Percentiles rank a stretch among this genome's conserved stretches.
Conservation (phyloP, 2,888 invertebrate genomes). For the Apoda limacodes region DNA sequence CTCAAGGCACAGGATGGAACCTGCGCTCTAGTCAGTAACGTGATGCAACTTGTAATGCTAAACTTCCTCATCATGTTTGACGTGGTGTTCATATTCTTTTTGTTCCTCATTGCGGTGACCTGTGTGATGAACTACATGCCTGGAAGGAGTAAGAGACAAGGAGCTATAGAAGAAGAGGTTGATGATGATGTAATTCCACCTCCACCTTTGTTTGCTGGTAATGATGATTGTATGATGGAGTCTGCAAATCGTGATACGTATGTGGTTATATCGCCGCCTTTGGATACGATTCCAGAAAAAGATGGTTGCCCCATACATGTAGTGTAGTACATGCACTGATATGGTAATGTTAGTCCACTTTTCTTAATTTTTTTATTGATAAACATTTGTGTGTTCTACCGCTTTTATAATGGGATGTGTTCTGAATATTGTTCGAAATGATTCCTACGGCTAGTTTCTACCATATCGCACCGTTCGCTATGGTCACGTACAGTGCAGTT, state of each 20-base stretch:
- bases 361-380: too few relatives aligned
- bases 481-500: too few relatives aligned
- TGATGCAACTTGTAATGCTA: slow-evolving; percentile 88
- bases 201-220: slow-evolving; percentile 55
- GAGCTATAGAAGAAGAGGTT: slow-evolving; percentile 58
- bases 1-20: slow-evolving; percentile 49
- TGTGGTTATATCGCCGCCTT: slow-evolving; percentile 58
- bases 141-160: slow-evolving; percentile 60
- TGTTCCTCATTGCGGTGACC: slow-evolving; percentile 86
- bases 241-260: slow-evolving; percentile 55
- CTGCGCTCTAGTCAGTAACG: slow-evolving; percentile 38
- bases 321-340: slow-evolving; percentile 59
- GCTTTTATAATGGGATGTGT: too few relatives aligned
- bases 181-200: slow-evolving; percentile 63
- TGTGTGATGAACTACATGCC: slow-evolving; percentile 87
- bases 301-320: slow-evolving; percentile 63
- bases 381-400: too few relatives aligned
- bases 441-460: too few relatives aligned
- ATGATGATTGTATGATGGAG: slow-evolving; percentile 35
- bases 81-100: slow-evolving; percentile 87
- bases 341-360: too few relatives aligned
- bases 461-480: too few relatives aligned
- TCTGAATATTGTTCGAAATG: too few relatives aligned
- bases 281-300: slow-evolving; percentile 48
- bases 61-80: slow-evolving; percentile 91